Percentiles rank a stretch among this genome's conserved stretches.
Conservation (phyloP, 2,888 invertebrate species). For the Agrilus biguttatus region DNA sequence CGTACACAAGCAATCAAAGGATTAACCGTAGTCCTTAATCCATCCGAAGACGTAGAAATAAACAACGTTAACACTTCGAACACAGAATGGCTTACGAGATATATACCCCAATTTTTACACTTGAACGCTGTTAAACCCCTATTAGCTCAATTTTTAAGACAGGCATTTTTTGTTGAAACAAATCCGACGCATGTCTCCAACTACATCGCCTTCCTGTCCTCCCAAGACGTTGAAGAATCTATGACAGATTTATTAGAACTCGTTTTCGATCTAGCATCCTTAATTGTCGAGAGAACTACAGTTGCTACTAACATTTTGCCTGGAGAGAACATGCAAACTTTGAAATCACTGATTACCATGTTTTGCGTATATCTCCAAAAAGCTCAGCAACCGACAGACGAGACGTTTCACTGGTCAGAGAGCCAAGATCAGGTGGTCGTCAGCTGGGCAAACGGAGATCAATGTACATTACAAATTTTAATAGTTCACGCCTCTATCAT, state of each 20-base stretch:
- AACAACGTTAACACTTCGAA: constrained; percentile 15
- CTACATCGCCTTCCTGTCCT: constrained; percentile 73
- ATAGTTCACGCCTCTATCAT: constrained; percentile 77
- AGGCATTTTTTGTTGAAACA: constrained; percentile 85
- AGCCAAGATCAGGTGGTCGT: constrained; percentile 63
- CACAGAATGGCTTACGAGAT: constrained; percentile 42
- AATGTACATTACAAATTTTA: constrained; percentile 62
- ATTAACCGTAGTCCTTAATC: constrained; percentile 23
- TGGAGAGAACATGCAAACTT: constrained; percentile 36
- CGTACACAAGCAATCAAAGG: constrained; percentile 59
- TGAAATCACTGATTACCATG: constrained; percentile 57
- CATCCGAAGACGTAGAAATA: constrained; percentile 31
- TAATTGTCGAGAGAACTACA: constrained; percentile 81
- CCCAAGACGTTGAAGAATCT: constrained; percentile 52
- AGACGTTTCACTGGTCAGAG: constrained; percentile 47
- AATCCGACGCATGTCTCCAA: constrained; percentile 67
- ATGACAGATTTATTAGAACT: constrained; percentile 54
- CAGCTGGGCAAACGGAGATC: constrained; percentile 61
- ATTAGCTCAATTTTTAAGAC: constrained; percentile 56
- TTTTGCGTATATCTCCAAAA: constrained; percentile 63
- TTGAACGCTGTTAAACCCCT: constrained; percentile 58
- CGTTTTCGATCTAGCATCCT: constrained; percentile 70
- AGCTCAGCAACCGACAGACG: constrained; percentile 47
- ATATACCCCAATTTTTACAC: constrained; percentile 62
- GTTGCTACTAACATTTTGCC: constrained; percentile 53